Percentiles rank a stretch among this genome's conserved stretches.
phyloP scores from a whole-genome alignment of 2,113 vertebrate genomes.

The Bolborhynchus lineola region DNA sequence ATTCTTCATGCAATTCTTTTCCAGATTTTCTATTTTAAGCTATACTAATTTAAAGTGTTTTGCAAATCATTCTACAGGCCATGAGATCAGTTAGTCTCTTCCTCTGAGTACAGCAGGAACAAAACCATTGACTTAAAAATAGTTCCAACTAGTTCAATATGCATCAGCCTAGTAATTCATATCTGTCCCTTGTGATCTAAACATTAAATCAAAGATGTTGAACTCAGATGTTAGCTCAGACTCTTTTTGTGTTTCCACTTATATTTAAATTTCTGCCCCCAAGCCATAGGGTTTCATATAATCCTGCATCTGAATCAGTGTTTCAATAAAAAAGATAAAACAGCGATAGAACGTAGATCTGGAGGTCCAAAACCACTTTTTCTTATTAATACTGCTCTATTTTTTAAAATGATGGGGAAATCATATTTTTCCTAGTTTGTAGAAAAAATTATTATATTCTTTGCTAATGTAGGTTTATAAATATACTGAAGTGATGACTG shows the following conservation, averaged over 20 bases:
- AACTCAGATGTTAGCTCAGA: conserved; percentile 7
- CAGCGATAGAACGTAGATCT: background rate
- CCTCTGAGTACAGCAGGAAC: conserved; percentile 41
- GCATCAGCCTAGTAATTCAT: conserved; percentile 50
- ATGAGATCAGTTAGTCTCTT: conserved; percentile 48
- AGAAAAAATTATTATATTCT: conserved; percentile 21
- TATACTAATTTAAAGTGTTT: conserved; percentile 44
- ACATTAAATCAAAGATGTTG: conserved; percentile 37
- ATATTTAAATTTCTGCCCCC: background rate
- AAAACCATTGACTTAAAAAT: conserved; percentile 60
- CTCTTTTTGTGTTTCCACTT: conserved; percentile 1
- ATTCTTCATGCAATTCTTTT: background rate
- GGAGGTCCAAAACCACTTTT: background rate
- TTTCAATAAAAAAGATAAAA: background rate
- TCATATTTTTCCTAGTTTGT: conserved; percentile 15
- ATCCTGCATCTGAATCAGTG: background rate
- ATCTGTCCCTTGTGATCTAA: conserved; percentile 44
- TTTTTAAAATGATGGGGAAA: background rate
- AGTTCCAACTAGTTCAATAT: conserved; percentile 42
- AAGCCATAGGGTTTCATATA: background rate
- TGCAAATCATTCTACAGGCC: conserved; percentile 46
- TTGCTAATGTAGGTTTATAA: conserved; percentile 35
- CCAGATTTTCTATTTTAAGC: conserved; percentile 40
- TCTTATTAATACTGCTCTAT: conserved; percentile 12
- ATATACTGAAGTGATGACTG: conserved; percentile 18